Conservation (phyloP, 1,140 invertebrate genomes). For the Drosophila obscura region DNA sequence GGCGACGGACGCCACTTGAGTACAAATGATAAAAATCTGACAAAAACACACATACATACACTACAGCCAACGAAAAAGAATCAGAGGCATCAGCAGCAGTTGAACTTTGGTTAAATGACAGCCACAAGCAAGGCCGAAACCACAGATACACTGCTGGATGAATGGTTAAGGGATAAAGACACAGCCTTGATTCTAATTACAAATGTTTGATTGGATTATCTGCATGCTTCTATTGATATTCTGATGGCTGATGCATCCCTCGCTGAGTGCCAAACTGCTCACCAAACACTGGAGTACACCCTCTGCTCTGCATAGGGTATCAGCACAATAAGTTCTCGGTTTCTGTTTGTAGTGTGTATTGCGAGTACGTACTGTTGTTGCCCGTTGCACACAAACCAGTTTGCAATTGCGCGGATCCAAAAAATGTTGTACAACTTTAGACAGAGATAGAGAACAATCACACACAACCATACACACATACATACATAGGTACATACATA, state of each 20-base stretch:
- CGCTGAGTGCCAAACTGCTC: no score
- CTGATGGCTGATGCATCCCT: no score
- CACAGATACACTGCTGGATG: background rate
- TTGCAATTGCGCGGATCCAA: slow-evolving; percentile 57
- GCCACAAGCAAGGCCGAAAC: slow-evolving; percentile 1
- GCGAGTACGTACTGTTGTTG: slow-evolving; percentile 14
- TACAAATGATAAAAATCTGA: slow-evolving; percentile 79
- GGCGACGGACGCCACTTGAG: slow-evolving; percentile 72
- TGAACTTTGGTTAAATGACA: slow-evolving; percentile 51
- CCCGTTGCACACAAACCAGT: slow-evolving; percentile 72
- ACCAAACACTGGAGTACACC: no score
- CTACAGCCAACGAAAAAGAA: slow-evolving; percentile 31
- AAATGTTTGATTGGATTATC: no score
- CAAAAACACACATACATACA: slow-evolving; percentile 43
- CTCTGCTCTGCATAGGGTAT: slow-evolving; percentile 1
- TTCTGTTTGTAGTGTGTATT: slow-evolving; percentile 31
- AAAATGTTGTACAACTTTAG: slow-evolving; percentile 42
- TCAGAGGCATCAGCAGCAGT: slow-evolving; percentile 35
- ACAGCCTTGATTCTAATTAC: no score
- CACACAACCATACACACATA: background rate
- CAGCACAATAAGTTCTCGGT: slow-evolving; percentile 14
- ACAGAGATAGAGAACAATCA: slow-evolving; percentile 30
- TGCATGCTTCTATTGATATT: no score
- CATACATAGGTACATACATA: slow-evolving; percentile 29
- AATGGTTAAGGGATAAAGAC: no score